These are phyloP conservation scores for Proisotoma minuta DNA, from an alignment of 2,888 invertebrate species.

Conservation along the genomic window DNA sequence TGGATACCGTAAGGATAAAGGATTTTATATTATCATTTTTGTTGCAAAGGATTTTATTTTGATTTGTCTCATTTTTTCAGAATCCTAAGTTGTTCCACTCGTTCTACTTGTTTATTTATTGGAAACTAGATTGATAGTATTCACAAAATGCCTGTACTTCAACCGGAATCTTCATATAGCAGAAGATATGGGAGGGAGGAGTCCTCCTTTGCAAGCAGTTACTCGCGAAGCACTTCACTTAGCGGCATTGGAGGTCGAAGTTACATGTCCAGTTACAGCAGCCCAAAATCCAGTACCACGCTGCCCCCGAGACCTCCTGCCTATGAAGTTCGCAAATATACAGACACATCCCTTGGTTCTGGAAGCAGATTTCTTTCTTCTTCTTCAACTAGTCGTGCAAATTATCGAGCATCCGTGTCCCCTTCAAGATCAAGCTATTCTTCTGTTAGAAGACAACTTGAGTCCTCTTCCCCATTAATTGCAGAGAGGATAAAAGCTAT, in stretches of 20 bases:
- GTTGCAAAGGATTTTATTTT: neutral
- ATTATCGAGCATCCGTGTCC: conserved; percentile 39
- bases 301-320: conserved; percentile 41
- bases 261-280: conserved; percentile 34
- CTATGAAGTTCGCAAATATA: conserved; percentile 35
- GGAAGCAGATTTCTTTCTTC: conserved; percentile 36
- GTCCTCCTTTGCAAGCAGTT: conserved; percentile 23
- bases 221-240: conserved; percentile 15
- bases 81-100: neutral
- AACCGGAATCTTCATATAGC: conserved; percentile 43
- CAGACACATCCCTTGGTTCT: conserved; percentile 26
- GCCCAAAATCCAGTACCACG: conserved; percentile 33
- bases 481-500: conserved; percentile 40
- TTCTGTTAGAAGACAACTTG: conserved; percentile 18
- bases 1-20: too few species aligned
- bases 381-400: conserved; percentile 18
- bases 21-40: too few species aligned
- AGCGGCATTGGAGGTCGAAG: conserved; percentile 12
- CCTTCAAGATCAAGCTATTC: conserved; percentile 35
- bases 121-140: neutral
- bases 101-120: neutral
- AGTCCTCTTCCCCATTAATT: conserved; percentile 22
- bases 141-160: conserved; percentile 40
- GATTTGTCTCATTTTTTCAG: neutral
- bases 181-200: conserved; percentile 41